phyloP scores from a whole-genome alignment of 2,888 invertebrate species.

The Ceriagrion tenellum region DNA sequence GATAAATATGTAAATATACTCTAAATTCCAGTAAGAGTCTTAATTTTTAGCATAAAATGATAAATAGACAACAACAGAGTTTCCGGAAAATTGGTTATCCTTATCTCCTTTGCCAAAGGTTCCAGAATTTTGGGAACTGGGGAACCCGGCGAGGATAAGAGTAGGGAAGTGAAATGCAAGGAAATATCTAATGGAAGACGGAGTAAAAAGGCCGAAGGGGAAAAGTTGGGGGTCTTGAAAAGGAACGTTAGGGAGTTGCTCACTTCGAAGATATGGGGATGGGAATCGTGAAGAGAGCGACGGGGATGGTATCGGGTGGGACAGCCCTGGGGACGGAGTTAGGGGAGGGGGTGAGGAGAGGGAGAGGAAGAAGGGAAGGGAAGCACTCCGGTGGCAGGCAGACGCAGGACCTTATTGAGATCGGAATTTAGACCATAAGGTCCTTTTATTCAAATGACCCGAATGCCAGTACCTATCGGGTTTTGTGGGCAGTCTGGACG shows the following conservation, averaged over 20 bases:
- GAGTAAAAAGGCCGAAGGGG: neutral
- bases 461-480: neutral
- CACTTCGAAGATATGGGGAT: neutral
- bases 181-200: neutral
- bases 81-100: no score
- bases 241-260: neutral
- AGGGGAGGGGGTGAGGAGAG: neutral
- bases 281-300: neutral
- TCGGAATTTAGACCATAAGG: conserved; percentile 8
- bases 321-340: no score
- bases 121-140: neutral
- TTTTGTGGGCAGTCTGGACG: neutral
- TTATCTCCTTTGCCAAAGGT: no score
- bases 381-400: neutral
- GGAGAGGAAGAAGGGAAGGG: neutral
- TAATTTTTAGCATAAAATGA: no score
- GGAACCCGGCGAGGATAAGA: neutral
- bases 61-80: no score
- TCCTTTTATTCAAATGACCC: neutral
- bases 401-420: neutral
- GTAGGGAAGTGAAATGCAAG: neutral
- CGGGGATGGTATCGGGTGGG: no score
- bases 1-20: no score
- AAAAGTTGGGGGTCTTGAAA: neutral
- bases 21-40: no score